These are phyloP conservation scores for Brachyrhaphis roseni DNA, from an alignment of 2,797 vertebrate genomes.

Conservation along the genomic window DNA sequence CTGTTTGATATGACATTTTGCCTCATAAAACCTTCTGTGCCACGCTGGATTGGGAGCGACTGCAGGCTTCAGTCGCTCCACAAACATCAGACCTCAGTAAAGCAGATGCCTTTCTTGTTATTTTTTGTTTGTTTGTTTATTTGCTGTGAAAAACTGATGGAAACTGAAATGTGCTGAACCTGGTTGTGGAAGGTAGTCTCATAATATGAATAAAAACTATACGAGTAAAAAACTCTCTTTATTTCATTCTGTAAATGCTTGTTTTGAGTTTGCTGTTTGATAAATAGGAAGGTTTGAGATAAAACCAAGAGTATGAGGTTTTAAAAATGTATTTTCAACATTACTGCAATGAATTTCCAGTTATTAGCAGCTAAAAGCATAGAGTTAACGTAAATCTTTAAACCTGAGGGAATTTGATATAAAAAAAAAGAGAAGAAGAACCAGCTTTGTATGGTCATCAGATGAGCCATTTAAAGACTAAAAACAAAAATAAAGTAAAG, in stretches of 20 bases:
- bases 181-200: conserved; percentile 10
- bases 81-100: background rate
- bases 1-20: conserved; percentile 13
- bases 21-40: conserved; percentile 5
- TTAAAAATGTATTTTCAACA: background rate
- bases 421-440: background rate
- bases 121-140: background rate
- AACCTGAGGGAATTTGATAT: background rate
- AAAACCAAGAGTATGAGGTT: background rate
- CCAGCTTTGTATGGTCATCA: background rate
- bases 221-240: background rate
- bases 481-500: no score
- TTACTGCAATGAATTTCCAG: background rate
- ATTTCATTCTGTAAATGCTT: background rate
- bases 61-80: conserved; percentile 34
- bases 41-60: conserved; percentile 12
- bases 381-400: background rate
- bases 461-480: no score
- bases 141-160: background rate
- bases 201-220: background rate
- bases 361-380: no score
- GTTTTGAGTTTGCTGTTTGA: background rate
- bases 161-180: conserved; percentile 2
- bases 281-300: background rate
- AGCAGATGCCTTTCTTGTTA: conserved; percentile 6